phyloP scores from a whole-genome alignment of 2,113 vertebrate species.

The Chionis minor region DNA sequence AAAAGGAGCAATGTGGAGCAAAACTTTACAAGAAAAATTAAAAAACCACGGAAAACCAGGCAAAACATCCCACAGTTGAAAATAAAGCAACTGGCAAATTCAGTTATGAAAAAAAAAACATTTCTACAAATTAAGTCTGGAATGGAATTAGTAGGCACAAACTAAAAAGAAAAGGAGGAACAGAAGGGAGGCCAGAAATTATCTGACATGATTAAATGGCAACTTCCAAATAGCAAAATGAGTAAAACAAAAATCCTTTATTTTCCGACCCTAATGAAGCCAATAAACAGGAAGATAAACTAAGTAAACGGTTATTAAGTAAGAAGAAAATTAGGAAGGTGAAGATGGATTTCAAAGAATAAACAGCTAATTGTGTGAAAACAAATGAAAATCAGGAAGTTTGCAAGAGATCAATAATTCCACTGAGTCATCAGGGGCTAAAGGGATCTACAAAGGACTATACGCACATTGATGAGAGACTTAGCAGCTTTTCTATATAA shows the following conservation, averaged over 20 bases:
- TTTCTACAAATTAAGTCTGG: neutral
- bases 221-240: neutral
- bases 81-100: neutral
- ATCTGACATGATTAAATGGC: neutral
- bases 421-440: neutral
- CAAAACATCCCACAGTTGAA: neutral
- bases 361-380: constrained; percentile 15
- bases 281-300: neutral
- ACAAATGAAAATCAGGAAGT: neutral
- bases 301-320: constrained; percentile 10
- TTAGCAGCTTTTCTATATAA: neutral
- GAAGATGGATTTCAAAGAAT: neutral
- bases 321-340: neutral
- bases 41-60: neutral
- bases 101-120: neutral
- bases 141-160: neutral
- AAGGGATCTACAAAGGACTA: neutral
- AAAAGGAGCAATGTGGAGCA: neutral
- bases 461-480: neutral
- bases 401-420: constrained; percentile 1
- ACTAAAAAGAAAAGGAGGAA: neutral
- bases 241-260: constrained; percentile 5
- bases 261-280: neutral
- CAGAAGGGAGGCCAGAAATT: constrained; percentile 12
- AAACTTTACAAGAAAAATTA: neutral